These are phyloP conservation scores for Fratercula arctica DNA, from an alignment of 2,797 vertebrate species.

Conservation along the genomic window DNA sequence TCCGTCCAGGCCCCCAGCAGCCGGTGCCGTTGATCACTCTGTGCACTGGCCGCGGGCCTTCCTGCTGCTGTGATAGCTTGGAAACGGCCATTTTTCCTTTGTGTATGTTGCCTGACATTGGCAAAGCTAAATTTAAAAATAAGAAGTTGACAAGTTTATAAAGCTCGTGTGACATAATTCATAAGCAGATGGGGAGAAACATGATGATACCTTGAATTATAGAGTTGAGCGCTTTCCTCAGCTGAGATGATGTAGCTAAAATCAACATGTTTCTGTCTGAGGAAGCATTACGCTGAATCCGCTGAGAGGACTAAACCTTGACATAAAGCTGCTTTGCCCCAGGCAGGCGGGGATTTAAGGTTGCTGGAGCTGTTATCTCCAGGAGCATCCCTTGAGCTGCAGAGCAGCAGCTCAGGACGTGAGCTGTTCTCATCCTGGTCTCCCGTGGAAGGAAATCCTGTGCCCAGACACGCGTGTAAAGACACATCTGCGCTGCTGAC, in stretches of 20 bases:
- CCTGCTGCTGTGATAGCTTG: not conserved
- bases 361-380: not conserved
- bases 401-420: not conserved
- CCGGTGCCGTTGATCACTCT: not conserved
- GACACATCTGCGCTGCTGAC: accelerated
- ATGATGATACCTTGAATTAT: not conserved
- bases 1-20: not conserved
- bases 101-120: not conserved
- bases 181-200: conserved; percentile 8
- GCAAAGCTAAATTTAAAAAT: conserved; percentile 19
- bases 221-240: not conserved
- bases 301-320: not conserved
- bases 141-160: not conserved
- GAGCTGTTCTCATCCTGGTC: not conserved
- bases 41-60: not conserved
- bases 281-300: not conserved
- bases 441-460: not conserved
- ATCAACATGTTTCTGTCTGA: not conserved
- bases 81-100: not conserved
- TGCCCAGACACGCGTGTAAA: not conserved
- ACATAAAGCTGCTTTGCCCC: not conserved
- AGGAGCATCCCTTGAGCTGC: not conserved
- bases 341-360: not conserved
- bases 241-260: not conserved
- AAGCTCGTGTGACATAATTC: not conserved